These are phyloP conservation scores for Pholis gunnellus DNA, from an alignment of 2,113 vertebrate genomes.

Conservation along the genomic window DNA sequence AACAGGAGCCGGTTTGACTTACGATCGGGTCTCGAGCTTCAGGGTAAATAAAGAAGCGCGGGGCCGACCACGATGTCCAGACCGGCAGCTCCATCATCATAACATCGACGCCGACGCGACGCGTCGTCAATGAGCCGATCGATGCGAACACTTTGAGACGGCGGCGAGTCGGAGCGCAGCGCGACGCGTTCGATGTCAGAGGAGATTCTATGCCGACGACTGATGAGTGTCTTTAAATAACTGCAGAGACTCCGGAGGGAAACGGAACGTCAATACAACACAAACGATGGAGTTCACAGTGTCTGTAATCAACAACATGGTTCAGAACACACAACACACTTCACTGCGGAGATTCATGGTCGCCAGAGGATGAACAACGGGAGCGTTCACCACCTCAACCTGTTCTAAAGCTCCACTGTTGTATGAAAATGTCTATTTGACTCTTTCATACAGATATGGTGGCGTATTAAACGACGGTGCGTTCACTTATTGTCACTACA, in stretches of 20 bases:
- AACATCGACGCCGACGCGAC: constrained; percentile 34
- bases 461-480: too few species aligned
- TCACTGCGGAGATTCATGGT: too few species aligned
- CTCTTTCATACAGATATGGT: too few species aligned
- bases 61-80: constrained; percentile 29
- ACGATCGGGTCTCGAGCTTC: neutral
- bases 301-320: too few species aligned
- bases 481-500: too few species aligned
- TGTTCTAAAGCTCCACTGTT: too few species aligned
- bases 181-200: constrained; percentile 12
- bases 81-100: constrained; percentile 47
- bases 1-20: neutral
- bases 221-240: constrained; percentile 5
- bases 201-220: constrained; percentile 8
- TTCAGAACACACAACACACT: too few species aligned
- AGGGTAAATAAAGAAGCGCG: constrained; percentile 47
- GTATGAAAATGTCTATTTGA: too few species aligned
- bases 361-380: too few species aligned
- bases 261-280: too few species aligned
- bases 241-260: neutral
- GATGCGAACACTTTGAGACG: constrained; percentile 17
- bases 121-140: constrained; percentile 46
- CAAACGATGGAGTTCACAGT: too few species aligned
- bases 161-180: neutral
- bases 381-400: too few species aligned